These are phyloP conservation scores for Caradrina clavipalpis DNA, from an alignment of 2,888 invertebrate species.

Conservation along the genomic window DNA sequence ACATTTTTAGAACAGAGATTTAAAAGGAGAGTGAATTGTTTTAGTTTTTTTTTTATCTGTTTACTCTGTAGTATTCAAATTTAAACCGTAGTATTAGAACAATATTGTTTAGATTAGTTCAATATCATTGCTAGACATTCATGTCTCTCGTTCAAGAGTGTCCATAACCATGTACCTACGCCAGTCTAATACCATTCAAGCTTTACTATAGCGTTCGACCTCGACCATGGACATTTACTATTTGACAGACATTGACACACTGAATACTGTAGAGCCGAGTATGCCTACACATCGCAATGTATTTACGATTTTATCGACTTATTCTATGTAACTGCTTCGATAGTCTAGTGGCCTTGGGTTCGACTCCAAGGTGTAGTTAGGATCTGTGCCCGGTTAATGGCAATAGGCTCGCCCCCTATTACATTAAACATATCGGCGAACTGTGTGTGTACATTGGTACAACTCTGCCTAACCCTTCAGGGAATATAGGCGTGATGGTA, in stretches of 20 bases:
- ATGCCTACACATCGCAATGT: not conserved
- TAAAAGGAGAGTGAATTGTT: too few species aligned
- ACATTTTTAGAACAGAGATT: too few species aligned
- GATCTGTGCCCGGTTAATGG: too few species aligned
- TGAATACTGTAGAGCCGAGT: slow-evolving; percentile 12
- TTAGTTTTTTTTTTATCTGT: not conserved
- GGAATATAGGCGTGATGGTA: too few species aligned
- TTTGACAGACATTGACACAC: slow-evolving; percentile 52
- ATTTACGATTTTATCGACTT: not conserved
- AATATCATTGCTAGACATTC: slow-evolving; percentile 22
- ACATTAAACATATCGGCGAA: too few species aligned
- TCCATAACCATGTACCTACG: slow-evolving; percentile 44
- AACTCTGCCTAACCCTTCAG: too few species aligned
- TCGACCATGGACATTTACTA: slow-evolving; percentile 31
- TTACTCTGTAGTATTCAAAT: not conserved
- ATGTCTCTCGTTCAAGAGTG: slow-evolving; percentile 11
- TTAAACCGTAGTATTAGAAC: slow-evolving; percentile 1
- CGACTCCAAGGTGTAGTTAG: too few species aligned
- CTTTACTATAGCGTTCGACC: slow-evolving; percentile 41
- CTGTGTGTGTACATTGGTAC: too few species aligned
- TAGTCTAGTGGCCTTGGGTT: too few species aligned
- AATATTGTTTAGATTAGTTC: slow-evolving; percentile 14
- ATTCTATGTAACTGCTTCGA: too few species aligned
- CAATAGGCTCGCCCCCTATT: too few species aligned
- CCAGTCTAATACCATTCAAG: slow-evolving; percentile 51